Percentiles rank a stretch among this genome's conserved stretches.
Evolutionary conservation across 2,888 invertebrate genomes (phyloP).

Genomic region (Dinocampus coccinellae): DNA sequence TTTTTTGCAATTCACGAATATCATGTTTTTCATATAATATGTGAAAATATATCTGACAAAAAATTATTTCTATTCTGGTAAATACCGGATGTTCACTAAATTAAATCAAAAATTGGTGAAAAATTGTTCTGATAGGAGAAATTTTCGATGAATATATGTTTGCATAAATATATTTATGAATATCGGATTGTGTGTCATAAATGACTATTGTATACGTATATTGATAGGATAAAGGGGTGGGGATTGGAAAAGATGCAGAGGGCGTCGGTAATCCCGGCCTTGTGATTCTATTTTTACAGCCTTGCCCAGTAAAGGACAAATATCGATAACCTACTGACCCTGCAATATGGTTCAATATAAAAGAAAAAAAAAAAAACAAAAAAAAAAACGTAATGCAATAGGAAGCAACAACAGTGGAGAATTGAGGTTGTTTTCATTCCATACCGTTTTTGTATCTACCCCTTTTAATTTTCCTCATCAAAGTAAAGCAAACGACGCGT

Average conservation of each 20-base stretch:
- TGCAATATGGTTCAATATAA: constrained; percentile 27
- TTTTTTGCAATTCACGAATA: no score
- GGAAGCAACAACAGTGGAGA: constrained; percentile 4
- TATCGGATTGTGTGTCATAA: neutral
- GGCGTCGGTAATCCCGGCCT: constrained; percentile 31
- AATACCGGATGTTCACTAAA: no score
- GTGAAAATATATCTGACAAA: no score
- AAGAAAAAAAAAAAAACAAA: no score
- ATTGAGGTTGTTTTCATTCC: neutral
- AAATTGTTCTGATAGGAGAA: no score
- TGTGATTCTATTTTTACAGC: constrained; percentile 47
- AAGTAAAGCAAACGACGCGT: neutral
- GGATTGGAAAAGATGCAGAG: neutral
- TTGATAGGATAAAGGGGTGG: neutral
- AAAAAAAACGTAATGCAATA: neutral
- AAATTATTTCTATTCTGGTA: no score
- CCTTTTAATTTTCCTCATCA: neutral
- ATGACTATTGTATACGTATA: no score
- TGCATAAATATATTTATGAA: no score
- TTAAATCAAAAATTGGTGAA: no score
- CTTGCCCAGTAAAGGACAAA: constrained; percentile 48
- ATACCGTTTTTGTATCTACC: neutral
- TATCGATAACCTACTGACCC: constrained; percentile 61
- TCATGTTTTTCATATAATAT: no score
- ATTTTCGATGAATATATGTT: neutral